A percentile compares a stretch with the other conserved stretches of the same genome.
Evolutionary conservation across 2,113 vertebrate species (phyloP).

Genomic region (Xyliphius kryptos): DNA sequence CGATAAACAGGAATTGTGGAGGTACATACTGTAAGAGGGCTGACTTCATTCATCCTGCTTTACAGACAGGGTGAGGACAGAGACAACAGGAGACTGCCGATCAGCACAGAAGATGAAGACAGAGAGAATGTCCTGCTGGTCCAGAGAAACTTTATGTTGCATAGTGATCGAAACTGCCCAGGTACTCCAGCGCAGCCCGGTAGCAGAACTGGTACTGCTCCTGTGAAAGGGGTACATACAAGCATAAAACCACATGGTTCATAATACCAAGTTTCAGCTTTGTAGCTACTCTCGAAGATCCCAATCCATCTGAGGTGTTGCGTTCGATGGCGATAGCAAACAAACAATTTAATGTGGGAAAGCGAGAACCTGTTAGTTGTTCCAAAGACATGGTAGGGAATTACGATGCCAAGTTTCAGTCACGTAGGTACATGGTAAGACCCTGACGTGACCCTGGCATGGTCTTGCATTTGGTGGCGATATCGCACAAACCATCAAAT

Average conservation of each 20-base stretch:
- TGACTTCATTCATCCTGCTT: background rate
- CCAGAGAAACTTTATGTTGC: conserved; percentile 80
- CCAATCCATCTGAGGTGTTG: too few species aligned
- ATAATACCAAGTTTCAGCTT: background rate
- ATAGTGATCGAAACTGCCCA: conserved; percentile 99
- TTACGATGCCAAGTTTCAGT: too few species aligned
- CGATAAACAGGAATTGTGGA: background rate
- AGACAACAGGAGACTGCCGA: conserved; percentile 4
- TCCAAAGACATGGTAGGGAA: too few species aligned
- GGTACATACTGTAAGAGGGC: background rate
- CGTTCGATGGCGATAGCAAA: too few species aligned
- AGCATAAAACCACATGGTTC: background rate
- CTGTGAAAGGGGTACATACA: conserved; percentile 52
- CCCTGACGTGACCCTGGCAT: too few species aligned
- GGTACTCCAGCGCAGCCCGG: conserved; percentile 92
- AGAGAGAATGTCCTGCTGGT: conserved; percentile 27
- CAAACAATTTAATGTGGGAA: too few species aligned
- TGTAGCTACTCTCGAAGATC: too few species aligned
- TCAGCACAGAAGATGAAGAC: conserved; percentile 6
- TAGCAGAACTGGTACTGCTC: conserved; percentile 99
- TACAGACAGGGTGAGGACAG: conserved; percentile 6
- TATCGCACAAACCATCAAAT: too few species aligned
- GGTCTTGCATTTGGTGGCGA: too few species aligned
- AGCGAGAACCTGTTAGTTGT: too few species aligned
- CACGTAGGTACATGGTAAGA: too few species aligned